Evolutionary conservation across 2,113 vertebrate species (phyloP).

Genomic region (Candoia aspera): DNA sequence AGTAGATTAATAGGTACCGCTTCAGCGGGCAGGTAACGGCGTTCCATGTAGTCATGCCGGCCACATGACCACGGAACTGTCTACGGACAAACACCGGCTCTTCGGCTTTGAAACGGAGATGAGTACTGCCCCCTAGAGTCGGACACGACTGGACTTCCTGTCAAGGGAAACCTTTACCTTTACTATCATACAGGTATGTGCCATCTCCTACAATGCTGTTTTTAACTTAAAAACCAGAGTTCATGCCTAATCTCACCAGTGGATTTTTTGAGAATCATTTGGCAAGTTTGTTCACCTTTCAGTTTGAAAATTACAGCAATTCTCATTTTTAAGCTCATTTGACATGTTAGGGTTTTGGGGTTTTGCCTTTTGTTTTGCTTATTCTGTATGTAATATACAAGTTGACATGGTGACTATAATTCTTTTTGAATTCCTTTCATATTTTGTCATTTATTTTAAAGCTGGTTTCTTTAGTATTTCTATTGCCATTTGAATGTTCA

Average conservation of each 20-base stretch:
- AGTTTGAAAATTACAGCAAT: background rate
- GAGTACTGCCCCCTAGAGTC: too few relatives aligned
- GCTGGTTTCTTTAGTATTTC: background rate
- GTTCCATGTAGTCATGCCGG: too few relatives aligned
- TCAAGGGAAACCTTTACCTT: too few relatives aligned
- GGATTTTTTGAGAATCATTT: background rate
- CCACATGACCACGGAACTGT: too few relatives aligned
- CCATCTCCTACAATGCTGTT: background rate
- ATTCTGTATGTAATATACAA: background rate
- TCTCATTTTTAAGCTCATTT: background rate
- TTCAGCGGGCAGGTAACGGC: too few relatives aligned
- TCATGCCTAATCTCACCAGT: background rate
- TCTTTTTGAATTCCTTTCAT: background rate
- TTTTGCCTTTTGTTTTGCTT: background rate
- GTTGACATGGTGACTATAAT: background rate
- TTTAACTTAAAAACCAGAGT: background rate
- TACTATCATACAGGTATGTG: background rate
- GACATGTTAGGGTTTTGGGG: background rate
- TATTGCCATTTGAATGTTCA: background rate
- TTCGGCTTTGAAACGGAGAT: too few relatives aligned
- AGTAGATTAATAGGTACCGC: too few relatives aligned
- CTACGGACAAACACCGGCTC: too few relatives aligned
- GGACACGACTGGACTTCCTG: too few relatives aligned
- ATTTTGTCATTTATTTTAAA: background rate
- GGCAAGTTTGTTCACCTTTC: background rate